Percentiles rank a stretch among this genome's conserved stretches.
Conservation (phyloP, 2,113 vertebrate genomes). For the Hemiscyllium ocellatum region DNA sequence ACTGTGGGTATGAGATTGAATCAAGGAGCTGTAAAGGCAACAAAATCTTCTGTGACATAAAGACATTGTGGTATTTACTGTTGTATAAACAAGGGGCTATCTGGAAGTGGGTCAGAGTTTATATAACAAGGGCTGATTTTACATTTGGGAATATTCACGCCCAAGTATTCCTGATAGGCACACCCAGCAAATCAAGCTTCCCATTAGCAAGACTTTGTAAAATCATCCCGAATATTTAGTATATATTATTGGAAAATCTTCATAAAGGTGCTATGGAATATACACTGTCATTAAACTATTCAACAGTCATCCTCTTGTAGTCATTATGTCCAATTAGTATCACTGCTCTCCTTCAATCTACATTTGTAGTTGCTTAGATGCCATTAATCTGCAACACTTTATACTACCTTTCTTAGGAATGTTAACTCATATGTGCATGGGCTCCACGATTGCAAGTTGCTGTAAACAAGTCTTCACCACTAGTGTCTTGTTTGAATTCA, state of each 20-base stretch:
- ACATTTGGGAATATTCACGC: neutral
- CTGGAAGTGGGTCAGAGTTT: neutral
- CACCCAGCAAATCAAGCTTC: neutral
- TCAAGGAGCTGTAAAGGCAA: neutral
- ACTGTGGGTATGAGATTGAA: neutral
- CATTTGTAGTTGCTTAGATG: neutral
- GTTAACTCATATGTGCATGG: neutral
- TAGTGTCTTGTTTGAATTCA: neutral
- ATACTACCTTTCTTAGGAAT: neutral
- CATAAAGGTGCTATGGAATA: constrained; percentile 13
- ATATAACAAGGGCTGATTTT: neutral
- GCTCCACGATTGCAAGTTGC: neutral
- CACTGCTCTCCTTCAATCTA: neutral
- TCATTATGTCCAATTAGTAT: neutral
- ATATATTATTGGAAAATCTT: constrained; percentile 18
- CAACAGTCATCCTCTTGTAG: neutral
- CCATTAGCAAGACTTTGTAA: neutral
- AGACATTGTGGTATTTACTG: too few species aligned
- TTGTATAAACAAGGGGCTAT: neutral
- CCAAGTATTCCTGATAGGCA: neutral
- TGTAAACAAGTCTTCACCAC: neutral
- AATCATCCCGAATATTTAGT: constrained; percentile 1
- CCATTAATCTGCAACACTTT: neutral
- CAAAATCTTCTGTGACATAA: neutral
- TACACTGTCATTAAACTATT: constrained; percentile 26